Conservation (phyloP, 2,113 vertebrate species). For the Caloenas nicobarica region DNA sequence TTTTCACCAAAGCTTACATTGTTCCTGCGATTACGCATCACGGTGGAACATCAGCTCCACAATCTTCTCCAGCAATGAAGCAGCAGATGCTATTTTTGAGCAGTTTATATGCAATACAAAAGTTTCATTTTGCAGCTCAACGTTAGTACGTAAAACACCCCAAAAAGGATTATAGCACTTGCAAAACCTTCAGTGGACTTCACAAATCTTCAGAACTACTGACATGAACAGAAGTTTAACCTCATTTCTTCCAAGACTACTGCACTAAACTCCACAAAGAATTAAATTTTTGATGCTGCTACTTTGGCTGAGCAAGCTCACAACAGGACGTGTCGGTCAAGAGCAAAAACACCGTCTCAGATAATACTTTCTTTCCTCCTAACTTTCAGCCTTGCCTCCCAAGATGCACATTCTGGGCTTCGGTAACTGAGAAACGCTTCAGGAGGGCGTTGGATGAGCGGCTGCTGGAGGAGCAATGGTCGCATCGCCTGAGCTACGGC, state of each 20-base stretch:
- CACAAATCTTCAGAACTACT: background rate
- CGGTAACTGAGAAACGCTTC: background rate
- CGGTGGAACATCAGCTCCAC: background rate
- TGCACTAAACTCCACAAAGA: background rate
- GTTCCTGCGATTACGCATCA: background rate
- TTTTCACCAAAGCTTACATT: background rate
- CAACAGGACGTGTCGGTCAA: background rate
- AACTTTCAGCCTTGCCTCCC: background rate
- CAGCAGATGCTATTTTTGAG: background rate
- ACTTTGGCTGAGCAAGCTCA: background rate
- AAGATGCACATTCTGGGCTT: background rate
- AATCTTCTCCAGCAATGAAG: background rate
- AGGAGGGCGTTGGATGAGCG: rapidly evolving
- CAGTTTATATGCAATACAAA: background rate
- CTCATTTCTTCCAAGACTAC: background rate
- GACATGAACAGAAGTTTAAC: background rate
- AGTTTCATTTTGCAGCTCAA: background rate
- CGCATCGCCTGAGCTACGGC: rapidly evolving
- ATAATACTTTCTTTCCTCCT: rapidly evolving
- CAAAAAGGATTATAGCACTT: background rate
- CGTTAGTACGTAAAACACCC: background rate
- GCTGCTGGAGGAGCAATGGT: background rate
- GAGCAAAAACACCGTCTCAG: background rate
- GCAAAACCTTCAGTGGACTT: background rate
- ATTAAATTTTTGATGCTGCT: background rate